Percentiles rank a stretch among this genome's conserved stretches.
These are phyloP conservation scores for Pterostichus madidus DNA, from an alignment of 2,888 invertebrate genomes.

Conservation along the genomic window DNA sequence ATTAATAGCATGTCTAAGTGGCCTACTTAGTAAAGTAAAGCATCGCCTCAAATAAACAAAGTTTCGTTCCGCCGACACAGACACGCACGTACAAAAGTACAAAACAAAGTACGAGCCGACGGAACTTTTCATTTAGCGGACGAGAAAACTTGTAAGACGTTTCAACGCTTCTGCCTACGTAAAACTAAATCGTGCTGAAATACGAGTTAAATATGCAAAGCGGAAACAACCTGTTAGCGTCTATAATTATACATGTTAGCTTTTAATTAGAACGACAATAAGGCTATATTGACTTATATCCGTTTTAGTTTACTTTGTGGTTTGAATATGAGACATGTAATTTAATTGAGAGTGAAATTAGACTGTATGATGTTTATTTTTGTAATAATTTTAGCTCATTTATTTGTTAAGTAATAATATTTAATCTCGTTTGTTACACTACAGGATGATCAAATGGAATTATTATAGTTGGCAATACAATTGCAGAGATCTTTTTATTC, in stretches of 20 bases:
- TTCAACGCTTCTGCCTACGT: conserved; percentile 10
- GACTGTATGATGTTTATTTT: neutral
- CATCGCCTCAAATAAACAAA: conserved; percentile 4
- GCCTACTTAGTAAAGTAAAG: too few species aligned
- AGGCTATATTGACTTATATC: neutral
- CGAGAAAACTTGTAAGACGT: conserved; percentile 13
- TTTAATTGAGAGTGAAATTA: neutral
- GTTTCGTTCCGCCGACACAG: neutral
- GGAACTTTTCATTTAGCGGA: conserved; percentile 15
- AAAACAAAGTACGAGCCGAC: neutral
- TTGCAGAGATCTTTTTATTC: too few species aligned
- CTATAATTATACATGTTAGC: conserved; percentile 30
- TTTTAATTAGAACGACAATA: conserved; percentile 22
- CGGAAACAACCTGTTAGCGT: conserved; percentile 27
- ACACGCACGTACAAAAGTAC: conserved; percentile 10
- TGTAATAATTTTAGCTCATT: neutral
- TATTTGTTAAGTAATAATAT: neutral
- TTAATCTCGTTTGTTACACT: too few species aligned
- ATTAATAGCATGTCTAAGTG: too few species aligned
- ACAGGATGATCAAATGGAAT: too few species aligned
- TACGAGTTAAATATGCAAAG: conserved; percentile 27
- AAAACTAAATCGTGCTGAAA: conserved; percentile 7
- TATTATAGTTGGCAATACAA: too few species aligned
- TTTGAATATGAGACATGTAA: conserved; percentile 5
- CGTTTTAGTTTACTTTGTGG: neutral